These are phyloP conservation scores for Triplophysa siluroides DNA, from an alignment of 2,113 vertebrate genomes.

Conservation along the genomic window DNA sequence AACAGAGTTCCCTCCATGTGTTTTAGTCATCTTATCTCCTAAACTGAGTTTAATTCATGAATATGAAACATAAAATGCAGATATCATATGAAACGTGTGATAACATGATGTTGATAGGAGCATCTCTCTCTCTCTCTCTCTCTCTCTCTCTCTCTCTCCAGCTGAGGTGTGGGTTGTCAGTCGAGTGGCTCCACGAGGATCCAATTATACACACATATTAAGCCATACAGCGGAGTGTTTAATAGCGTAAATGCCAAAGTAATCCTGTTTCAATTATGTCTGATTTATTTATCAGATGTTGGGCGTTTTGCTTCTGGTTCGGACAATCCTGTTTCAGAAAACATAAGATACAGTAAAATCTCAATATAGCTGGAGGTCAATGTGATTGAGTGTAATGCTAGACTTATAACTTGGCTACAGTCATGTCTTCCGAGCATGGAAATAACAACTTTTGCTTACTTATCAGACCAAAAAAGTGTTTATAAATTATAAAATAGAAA, in stretches of 20 bases:
- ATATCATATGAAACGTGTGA: too few relatives aligned
- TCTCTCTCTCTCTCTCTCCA: background rate
- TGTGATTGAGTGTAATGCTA: too few relatives aligned
- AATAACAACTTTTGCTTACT: too few relatives aligned
- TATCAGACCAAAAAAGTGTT: too few relatives aligned
- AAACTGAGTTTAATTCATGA: background rate
- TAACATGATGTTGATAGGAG: background rate
- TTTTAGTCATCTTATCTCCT: background rate
- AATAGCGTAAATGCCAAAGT: constrained; percentile 30
- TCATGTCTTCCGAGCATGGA: too few relatives aligned
- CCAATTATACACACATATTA: constrained; percentile 48
- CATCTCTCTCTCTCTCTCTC: constrained; percentile 3
- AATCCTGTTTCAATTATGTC: constrained; percentile 23
- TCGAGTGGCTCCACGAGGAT: constrained; percentile 35
- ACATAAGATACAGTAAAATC: too few relatives aligned
- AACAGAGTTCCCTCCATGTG: background rate
- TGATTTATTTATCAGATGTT: constrained; percentile 1
- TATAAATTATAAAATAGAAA: too few relatives aligned
- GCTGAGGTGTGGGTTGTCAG: constrained; percentile 32
- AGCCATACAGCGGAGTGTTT: constrained; percentile 33
- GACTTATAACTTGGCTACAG: too few relatives aligned
- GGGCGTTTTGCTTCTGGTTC: background rate
- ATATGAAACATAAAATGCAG: background rate
- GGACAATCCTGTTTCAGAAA: background rate
- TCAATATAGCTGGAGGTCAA: too few relatives aligned